Percentiles rank a stretch among this genome's conserved stretches.
These are phyloP conservation scores for Tuta absoluta DNA, from an alignment of 2,888 invertebrate species.

Conservation along the genomic window DNA sequence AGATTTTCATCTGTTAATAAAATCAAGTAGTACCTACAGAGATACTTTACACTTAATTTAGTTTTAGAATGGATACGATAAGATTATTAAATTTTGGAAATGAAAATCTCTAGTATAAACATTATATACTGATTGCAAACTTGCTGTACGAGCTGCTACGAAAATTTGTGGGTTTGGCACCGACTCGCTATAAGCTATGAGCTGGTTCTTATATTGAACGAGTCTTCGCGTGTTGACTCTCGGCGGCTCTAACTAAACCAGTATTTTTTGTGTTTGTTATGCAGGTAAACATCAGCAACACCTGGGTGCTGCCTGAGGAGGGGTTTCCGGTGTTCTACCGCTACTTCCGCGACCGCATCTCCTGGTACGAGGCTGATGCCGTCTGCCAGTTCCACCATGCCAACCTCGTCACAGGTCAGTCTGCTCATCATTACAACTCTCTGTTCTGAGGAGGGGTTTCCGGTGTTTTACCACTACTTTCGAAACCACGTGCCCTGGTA, in stretches of 20 bases:
- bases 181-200: too few species aligned
- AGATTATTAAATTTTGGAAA: background rate
- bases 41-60: too few species aligned
- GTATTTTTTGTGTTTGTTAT: constrained; percentile 8
- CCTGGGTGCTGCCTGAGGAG: constrained; percentile 90
- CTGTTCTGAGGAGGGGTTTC: constrained; percentile 76
- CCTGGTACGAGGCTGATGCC: constrained; percentile 92
- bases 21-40: too few species aligned
- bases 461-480: constrained; percentile 91
- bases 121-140: too few species aligned
- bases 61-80: too few species aligned
- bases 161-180: too few species aligned
- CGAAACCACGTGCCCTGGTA: constrained; percentile 92
- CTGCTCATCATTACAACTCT: background rate
- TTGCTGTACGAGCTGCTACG: too few species aligned
- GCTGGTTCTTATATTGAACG: too few species aligned
- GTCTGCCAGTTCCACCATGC: constrained; percentile 92
- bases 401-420: constrained; percentile 89
- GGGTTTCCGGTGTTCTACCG: constrained; percentile 91
- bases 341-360: constrained; percentile 91
- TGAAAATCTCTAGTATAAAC: background rate
- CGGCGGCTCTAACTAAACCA: too few species aligned
- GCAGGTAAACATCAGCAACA: constrained; percentile 91
- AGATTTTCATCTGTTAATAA: too few species aligned
- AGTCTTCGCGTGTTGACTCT: too few species aligned